Conservation (phyloP, 2,797 vertebrate genomes). For the Knipowitschia caucasica region DNA sequence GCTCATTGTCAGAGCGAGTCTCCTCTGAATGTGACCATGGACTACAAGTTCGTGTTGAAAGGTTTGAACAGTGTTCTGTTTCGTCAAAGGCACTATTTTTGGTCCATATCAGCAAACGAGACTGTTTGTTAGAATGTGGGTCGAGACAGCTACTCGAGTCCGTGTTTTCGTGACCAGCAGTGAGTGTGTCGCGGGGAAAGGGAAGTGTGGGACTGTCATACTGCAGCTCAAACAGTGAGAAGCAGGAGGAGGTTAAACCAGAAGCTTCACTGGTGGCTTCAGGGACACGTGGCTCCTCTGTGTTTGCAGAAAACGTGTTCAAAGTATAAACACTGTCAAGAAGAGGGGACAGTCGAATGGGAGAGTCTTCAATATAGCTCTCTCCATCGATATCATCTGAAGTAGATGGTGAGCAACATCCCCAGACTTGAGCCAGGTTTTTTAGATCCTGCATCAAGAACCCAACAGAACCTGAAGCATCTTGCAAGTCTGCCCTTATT, state of each 20-base stretch:
- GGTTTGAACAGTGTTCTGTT: conserved; percentile 99
- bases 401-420: conserved; percentile 93
- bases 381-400: conserved; percentile 95
- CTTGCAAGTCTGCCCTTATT: conserved; percentile 94
- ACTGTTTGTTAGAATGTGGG: conserved; percentile 94
- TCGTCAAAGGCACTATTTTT: conserved; percentile 99
- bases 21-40: conserved; percentile 99
- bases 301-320: conserved; percentile 82
- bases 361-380: conserved; percentile 94
- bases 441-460: conserved; percentile 90
- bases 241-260: conserved; percentile 87
- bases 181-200: conserved; percentile 90
- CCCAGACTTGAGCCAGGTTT: conserved; percentile 95
- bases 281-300: conserved; percentile 81
- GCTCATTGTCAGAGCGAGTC: conserved; percentile 97
- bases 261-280: conserved; percentile 87
- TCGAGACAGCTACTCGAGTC: conserved; percentile 93
- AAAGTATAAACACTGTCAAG: conserved; percentile 84
- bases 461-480: conserved; percentile 86
- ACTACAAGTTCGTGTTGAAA: conserved; percentile 98
- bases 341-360: conserved; percentile 85
- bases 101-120: conserved; percentile 99
- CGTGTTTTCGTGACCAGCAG: conserved; percentile 81
- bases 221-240: conserved; percentile 98
- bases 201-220: conserved; percentile 94